These are phyloP conservation scores for Delphinapterus leucas DNA, from an alignment of 2,113 vertebrate species.

Conservation along the genomic window DNA sequence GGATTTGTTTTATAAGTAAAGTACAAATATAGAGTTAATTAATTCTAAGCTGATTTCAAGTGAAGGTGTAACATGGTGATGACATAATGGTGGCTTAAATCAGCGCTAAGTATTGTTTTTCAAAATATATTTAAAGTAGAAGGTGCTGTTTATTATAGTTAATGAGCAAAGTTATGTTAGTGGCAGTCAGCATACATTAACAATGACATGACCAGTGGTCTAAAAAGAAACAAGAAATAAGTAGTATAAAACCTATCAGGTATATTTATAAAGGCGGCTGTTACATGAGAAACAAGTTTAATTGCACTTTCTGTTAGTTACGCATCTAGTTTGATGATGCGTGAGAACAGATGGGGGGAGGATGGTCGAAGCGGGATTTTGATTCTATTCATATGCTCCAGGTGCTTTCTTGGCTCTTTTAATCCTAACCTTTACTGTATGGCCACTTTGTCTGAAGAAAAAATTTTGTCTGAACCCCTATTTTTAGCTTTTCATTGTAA, in stretches of 20 bases:
- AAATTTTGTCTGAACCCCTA: neutral
- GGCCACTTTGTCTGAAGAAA: neutral
- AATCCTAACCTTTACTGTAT: neutral
- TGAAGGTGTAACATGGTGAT: neutral
- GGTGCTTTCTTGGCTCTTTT: neutral
- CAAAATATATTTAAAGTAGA: conserved; percentile 13
- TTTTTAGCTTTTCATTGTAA: conserved; percentile 11
- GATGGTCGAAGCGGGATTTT: neutral
- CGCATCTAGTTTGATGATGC: neutral
- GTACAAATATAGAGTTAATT: neutral
- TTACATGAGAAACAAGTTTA: neutral
- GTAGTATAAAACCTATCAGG: neutral
- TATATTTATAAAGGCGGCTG: neutral
- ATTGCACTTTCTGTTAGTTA: neutral
- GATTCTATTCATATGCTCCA: neutral
- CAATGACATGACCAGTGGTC: neutral
- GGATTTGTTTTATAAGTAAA: conserved; percentile 7
- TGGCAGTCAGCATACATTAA: neutral
- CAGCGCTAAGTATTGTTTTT: neutral
- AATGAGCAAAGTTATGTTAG: neutral
- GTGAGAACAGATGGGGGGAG: neutral
- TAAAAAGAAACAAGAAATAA: neutral
- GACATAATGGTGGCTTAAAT: neutral
- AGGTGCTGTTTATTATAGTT: neutral
- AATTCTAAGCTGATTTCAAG: neutral